These are phyloP conservation scores for Octopus bimaculoides DNA, from an alignment of 1,140 invertebrate species.

Conservation along the genomic window DNA sequence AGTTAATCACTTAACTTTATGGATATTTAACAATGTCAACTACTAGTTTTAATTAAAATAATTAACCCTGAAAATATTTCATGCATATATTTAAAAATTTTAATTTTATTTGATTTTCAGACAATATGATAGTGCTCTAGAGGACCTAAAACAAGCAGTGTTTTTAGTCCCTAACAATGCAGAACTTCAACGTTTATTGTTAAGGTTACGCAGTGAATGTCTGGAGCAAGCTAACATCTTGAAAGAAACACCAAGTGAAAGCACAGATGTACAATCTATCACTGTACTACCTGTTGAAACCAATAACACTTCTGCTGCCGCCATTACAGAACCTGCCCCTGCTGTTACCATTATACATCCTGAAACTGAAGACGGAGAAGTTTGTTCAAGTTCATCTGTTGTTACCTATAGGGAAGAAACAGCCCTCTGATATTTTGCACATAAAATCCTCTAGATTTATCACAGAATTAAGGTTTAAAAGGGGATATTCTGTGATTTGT, in stretches of 20 bases:
- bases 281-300: not conserved
- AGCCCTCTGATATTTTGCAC: not conserved
- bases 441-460: too few relatives aligned
- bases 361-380: not conserved
- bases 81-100: not conserved
- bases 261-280: too few relatives aligned
- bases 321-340: not conserved
- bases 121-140: slow-evolving; percentile 64
- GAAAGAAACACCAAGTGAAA: not conserved
- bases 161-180: slow-evolving; percentile 67
- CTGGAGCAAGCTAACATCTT: slow-evolving; percentile 49
- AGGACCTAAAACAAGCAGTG: slow-evolving; percentile 70
- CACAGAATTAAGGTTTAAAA: too few relatives aligned
- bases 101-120: slow-evolving; percentile 44
- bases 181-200: slow-evolving; percentile 68
- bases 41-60: not conserved
- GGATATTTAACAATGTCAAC: not conserved
- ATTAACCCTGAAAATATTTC: not conserved
- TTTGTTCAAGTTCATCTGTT: not conserved
- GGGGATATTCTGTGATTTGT: too few relatives aligned
- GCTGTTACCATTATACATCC: not conserved
- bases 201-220: slow-evolving; percentile 66
- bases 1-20: not conserved
- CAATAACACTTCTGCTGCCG: not conserved
- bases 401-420: not conserved